A percentile compares a stretch with the other conserved stretches of the same genome.
Evolutionary conservation across 2,797 vertebrate genomes (phyloP).

Genomic region (Gymnocypris eckloni): DNA sequence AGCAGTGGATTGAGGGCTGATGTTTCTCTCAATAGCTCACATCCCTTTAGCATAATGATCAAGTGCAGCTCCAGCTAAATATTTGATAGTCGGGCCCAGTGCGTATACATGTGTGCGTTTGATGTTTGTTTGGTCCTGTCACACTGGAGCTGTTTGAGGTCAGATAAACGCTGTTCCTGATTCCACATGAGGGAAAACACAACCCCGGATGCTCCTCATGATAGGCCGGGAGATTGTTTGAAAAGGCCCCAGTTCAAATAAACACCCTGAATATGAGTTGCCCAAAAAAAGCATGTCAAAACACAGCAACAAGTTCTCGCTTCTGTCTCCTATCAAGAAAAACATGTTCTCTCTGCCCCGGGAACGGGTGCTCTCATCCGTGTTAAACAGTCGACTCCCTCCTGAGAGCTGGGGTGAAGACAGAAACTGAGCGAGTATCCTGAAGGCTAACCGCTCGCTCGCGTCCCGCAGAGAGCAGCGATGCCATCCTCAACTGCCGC

Average conservation of each 20-base stretch:
- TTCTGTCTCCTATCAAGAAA: conserved; percentile 55
- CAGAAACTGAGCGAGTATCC: conserved; percentile 37
- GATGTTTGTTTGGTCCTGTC: conserved; percentile 58
- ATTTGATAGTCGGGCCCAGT: conserved; percentile 71
- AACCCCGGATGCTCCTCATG: conserved; percentile 63
- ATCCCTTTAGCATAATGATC: conserved; percentile 53
- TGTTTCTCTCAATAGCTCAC: conserved; percentile 66
- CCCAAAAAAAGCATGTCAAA: conserved; percentile 63
- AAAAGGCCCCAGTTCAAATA: conserved; percentile 71
- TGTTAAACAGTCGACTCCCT: conserved; percentile 68
- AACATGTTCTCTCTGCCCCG: conserved; percentile 53
- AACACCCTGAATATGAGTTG: conserved; percentile 52
- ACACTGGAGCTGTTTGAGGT: conserved; percentile 75
- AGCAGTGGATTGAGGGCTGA: conserved; percentile 55
- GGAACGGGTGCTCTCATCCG: conserved; percentile 65
- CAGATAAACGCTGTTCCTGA: conserved; percentile 52
- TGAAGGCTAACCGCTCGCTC: conserved; percentile 37
- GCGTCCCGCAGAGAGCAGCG: conserved; percentile 24
- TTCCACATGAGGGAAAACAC: conserved; percentile 12
- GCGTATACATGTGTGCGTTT: conserved; percentile 60
- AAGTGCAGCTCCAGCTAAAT: conserved; percentile 69
- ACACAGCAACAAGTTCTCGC: conserved; percentile 59
- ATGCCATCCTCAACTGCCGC: neutral
- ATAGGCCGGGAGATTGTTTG: conserved; percentile 68
- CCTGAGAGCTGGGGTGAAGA: conserved; percentile 55